Evolutionary conservation across 1,140 invertebrate species (phyloP).

Genomic region (Samia ricini): DNA sequence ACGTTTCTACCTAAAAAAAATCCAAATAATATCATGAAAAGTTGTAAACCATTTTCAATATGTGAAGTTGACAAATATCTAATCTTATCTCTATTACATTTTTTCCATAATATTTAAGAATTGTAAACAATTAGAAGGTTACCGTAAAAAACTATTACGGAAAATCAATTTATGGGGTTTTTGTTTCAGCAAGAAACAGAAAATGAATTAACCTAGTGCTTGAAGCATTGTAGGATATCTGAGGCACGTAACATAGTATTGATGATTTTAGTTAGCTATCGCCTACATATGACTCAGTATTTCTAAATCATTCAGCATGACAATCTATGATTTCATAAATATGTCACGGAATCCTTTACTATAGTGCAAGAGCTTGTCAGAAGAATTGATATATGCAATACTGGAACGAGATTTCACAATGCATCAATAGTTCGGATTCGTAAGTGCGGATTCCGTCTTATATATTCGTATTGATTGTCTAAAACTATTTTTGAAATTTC

Average conservation of each 20-base stretch:
- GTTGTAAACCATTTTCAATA: too few species aligned
- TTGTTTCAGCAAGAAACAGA: too few species aligned
- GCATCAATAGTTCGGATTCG: background rate
- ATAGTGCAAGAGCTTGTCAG: background rate
- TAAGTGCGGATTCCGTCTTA: background rate
- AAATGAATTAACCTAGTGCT: too few species aligned
- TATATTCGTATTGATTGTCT: background rate
- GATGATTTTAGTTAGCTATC: background rate
- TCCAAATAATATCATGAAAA: too few species aligned
- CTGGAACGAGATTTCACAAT: background rate
- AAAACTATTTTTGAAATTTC: background rate
- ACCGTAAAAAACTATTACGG: background rate
- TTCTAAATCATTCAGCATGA: background rate
- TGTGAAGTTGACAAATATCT: too few species aligned
- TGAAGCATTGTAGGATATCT: too few species aligned
- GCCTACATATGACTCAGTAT: background rate
- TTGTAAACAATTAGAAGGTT: background rate
- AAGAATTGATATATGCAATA: background rate
- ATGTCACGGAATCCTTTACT: background rate
- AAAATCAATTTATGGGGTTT: too few species aligned
- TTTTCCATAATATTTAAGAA: background rate
- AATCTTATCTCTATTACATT: too few species aligned
- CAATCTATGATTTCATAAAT: background rate
- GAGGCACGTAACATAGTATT: too few species aligned
- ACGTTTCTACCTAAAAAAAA: too few species aligned